phyloP scores from a whole-genome alignment of 2,888 invertebrate genomes.

The Gerosis bhagava region DNA sequence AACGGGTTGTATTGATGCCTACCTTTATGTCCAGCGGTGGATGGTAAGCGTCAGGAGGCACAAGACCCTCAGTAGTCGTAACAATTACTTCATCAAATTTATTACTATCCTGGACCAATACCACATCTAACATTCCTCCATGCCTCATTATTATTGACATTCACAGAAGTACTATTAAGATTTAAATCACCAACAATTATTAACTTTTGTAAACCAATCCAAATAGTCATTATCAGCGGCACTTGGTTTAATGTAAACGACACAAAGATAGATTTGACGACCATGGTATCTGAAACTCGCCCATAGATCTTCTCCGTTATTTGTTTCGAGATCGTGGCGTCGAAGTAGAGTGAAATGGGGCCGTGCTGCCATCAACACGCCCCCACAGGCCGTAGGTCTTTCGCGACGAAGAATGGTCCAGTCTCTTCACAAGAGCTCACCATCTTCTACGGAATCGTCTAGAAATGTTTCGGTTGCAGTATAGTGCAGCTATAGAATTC shows the following conservation, averaged over 20 bases:
- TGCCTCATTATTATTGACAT: constrained; percentile 5
- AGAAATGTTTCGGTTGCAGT: constrained; percentile 26
- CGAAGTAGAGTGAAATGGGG: constrained; percentile 11
- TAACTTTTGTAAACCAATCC: constrained; percentile 3
- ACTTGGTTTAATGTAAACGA: constrained; percentile 25
- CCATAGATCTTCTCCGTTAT: constrained; percentile 26
- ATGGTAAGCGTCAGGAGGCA: neutral
- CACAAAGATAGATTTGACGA: constrained; percentile 13
- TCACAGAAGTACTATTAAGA: constrained; percentile 8
- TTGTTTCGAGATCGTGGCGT: constrained; percentile 18
- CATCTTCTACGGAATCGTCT: constrained; percentile 16
- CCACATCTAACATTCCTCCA: constrained; percentile 6
- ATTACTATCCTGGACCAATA: neutral
- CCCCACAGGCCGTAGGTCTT: constrained; percentile 22
- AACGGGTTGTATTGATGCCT: neutral
- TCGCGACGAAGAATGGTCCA: constrained; percentile 27
- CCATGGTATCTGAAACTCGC: constrained; percentile 15
- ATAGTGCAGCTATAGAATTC: too few relatives aligned
- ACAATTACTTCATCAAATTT: neutral
- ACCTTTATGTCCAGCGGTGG: neutral
- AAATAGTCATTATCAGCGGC: constrained; percentile 20
- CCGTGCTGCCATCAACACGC: constrained; percentile 17
- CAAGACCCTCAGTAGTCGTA: neutral
- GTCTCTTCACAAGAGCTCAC: constrained; percentile 8
- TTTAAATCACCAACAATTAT: constrained; percentile 5